Base-by-base conservation (phyloP, 2,113 vertebrate genomes). In the Sisor rabdophorus region DNA sequence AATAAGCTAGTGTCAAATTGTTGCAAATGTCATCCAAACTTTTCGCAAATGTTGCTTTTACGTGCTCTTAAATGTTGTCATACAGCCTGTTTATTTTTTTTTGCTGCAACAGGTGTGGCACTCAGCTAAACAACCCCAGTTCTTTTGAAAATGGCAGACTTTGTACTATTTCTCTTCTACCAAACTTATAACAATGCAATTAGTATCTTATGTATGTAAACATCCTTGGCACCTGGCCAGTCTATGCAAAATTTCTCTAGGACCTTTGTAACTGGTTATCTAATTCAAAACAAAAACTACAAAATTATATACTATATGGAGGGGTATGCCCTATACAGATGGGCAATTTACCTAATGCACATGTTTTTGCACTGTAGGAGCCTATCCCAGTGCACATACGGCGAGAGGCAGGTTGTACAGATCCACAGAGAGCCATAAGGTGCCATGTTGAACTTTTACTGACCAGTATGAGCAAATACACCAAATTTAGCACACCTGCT, bases 21-120 rank as follows among this genome's bases (percentile, higher is more conserved):
- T 67, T 48, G 44, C n/a, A 67, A 67, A 48, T 67, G 9, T 24
- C 40, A 64, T 67, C 2, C 63, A 67, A 67, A 24, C n/a, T 24
- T 22, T 28, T 16, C 48, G n/a, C 44, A 68, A 50, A 50, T 68
- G 5, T 5, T 30, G 19, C 3, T 52, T 67, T 19, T 68, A 5
- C 3, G 24, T 68, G n/a, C 47, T 68, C 24, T 28, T 52, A 52
- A 30, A 26, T 20, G 16, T 28, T 12, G 26, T 52, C 24, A 69
- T 69, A 17, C 20, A 12, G 28, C 26, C 4, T 52, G 17, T 52
- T 52, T 30, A 30, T 20, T 52, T 20, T 52, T 20, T 52, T 50
- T 52, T 52, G 13, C 50, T 3, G 16, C 3, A 15, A 2, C 17
- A 19, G 50, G 13, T 6, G 50, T 52, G 50, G 9, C 50, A 52